Conservation (phyloP, 2,888 invertebrate genomes). For the Drosophila dives region DNA sequence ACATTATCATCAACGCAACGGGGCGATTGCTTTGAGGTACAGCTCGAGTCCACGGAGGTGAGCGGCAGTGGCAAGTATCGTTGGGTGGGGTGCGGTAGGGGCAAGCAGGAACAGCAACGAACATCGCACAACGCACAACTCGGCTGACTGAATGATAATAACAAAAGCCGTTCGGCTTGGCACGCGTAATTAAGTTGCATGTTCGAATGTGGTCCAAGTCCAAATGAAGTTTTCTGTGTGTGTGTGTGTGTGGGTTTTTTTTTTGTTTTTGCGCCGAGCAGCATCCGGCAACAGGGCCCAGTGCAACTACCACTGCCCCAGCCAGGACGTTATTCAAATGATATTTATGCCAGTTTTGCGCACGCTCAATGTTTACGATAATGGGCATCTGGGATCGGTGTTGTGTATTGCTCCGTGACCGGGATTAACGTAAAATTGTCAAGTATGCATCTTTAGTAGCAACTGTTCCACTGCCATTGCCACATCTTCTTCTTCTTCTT, state of each 20-base stretch:
- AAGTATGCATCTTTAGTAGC: conserved; percentile 65
- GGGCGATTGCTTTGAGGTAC: neutral
- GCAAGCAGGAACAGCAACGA: conserved; percentile 23
- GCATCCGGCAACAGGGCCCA: conserved; percentile 17
- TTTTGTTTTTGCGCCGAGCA: neutral
- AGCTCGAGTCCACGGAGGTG: conserved; percentile 3
- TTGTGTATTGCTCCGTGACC: conserved; percentile 47
- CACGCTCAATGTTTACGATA: conserved; percentile 76
- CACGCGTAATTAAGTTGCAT: conserved; percentile 81
- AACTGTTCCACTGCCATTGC: conserved; percentile 7
- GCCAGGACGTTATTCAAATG: conserved; percentile 61
- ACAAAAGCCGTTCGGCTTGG: conserved; percentile 76
- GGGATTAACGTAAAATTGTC: conserved; percentile 80
- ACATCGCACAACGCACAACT: conserved; percentile 18
- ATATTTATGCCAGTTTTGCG: conserved; percentile 60
- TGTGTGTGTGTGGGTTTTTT: neutral
- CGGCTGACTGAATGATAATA: conserved; percentile 77
- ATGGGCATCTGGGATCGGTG: conserved; percentile 48
- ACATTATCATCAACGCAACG: conserved; percentile 73
- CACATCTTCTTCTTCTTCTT: neutral
- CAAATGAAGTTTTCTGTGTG: conserved; percentile 20
- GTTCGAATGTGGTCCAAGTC: conserved; percentile 65
- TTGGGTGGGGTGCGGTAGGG: neutral
- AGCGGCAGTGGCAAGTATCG: conserved; percentile 1
- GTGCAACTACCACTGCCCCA: neutral